These are phyloP conservation scores for Lepidostoma basale DNA, from an alignment of 1,140 invertebrate genomes.

Conservation along the genomic window DNA sequence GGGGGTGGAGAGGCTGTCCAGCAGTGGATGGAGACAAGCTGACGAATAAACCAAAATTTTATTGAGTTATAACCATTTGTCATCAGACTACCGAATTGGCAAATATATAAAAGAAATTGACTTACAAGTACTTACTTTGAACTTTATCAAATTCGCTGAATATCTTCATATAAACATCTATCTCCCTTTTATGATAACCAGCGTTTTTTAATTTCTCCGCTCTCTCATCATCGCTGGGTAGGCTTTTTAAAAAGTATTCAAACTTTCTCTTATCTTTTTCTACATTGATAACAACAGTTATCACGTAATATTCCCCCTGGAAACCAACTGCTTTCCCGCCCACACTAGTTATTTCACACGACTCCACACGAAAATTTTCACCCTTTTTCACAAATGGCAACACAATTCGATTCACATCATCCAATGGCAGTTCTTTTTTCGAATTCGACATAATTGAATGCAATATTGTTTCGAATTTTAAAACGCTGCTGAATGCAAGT, in stretches of 20 bases:
- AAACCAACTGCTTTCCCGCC: background rate
- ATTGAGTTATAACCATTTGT: no score
- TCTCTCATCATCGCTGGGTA: constrained; percentile 18
- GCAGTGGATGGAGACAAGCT: no score
- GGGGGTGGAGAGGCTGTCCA: no score
- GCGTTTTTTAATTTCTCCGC: constrained; percentile 15
- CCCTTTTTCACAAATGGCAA: background rate
- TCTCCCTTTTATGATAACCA: constrained; percentile 21
- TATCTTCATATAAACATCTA: constrained; percentile 18
- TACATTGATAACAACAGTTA: background rate
- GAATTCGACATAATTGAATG: background rate
- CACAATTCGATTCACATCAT: background rate
- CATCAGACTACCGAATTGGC: no score
- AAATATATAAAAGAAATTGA: background rate
- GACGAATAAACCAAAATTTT: no score
- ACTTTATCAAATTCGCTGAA: constrained; percentile 19
- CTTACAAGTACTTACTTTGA: constrained; percentile 11
- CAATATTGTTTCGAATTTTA: background rate
- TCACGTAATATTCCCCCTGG: constrained; percentile 18
- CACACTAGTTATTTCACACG: background rate
- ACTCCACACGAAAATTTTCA: background rate
- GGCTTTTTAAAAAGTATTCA: constrained; percentile 18
- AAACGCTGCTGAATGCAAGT: background rate
- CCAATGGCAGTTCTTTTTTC: background rate
- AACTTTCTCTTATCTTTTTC: background rate